These are phyloP conservation scores for Altica lythri DNA, from an alignment of 2,888 invertebrate genomes.

Conservation along the genomic window DNA sequence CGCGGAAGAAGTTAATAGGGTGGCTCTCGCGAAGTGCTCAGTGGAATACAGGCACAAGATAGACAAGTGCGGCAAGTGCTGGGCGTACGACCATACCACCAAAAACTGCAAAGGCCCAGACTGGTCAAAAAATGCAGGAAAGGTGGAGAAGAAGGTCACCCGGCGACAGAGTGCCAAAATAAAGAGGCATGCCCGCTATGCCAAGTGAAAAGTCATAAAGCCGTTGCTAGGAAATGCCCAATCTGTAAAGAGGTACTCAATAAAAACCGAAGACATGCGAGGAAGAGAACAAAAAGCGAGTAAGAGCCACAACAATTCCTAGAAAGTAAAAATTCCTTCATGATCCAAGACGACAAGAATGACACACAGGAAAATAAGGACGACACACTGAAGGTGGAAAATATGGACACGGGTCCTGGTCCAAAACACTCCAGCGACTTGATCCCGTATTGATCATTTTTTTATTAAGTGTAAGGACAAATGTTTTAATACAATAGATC, in stretches of 20 bases:
- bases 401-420: no score
- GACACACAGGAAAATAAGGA: no score
- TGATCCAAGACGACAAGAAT: no score
- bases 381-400: no score
- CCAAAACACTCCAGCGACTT: no score
- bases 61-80: background rate
- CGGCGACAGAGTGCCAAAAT: background rate
- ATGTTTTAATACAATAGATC: no score
- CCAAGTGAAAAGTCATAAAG: background rate
- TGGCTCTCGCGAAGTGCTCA: background rate
- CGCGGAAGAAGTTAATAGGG: background rate
- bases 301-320: no score
- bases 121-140: background rate
- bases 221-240: background rate
- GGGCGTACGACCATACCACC: background rate
- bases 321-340: no score
- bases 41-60: background rate
- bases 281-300: no score
- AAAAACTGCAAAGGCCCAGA: background rate
- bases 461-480: no score
- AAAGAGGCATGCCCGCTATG: slow-evolving; percentile 1
- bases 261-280: no score
- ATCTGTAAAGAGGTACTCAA: background rate
- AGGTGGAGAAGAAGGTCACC: background rate
- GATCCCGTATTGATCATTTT: no score